Evolutionary conservation across 2,888 invertebrate species (phyloP).

Genomic region (Gastracanthus pulcherrimus): DNA sequence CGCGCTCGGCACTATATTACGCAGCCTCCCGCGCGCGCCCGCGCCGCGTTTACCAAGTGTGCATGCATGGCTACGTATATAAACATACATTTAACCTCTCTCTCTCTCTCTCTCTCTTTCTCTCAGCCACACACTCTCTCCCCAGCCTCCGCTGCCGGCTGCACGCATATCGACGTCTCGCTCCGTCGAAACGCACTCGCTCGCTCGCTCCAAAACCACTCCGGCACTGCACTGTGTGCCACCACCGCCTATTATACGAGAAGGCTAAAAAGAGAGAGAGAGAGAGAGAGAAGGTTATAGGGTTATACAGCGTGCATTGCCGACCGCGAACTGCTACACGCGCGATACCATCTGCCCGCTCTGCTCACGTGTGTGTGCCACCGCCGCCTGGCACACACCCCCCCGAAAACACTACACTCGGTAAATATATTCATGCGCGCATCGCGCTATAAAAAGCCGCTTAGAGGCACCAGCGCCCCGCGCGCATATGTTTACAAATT

Average conservation of each 20-base stretch:
- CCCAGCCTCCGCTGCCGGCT: too few relatives aligned
- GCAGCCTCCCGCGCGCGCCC: too few relatives aligned
- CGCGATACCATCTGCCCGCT: conserved; percentile 59
- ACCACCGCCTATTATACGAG: conserved; percentile 33
- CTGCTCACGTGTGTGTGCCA: neutral
- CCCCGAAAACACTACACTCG: conserved; percentile 59
- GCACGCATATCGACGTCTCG: neutral
- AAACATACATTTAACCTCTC: too few relatives aligned
- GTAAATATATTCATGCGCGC: conserved; percentile 65
- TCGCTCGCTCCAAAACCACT: neutral
- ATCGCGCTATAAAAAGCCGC: conserved; percentile 63
- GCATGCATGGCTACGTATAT: too few relatives aligned
- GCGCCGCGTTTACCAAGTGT: too few relatives aligned
- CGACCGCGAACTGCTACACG: conserved; percentile 60
- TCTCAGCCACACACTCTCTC: too few relatives aligned
- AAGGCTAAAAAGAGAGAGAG: conserved; percentile 6
- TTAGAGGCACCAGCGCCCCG: too few relatives aligned
- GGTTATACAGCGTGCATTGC: conserved; percentile 20
- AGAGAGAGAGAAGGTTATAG: neutral
- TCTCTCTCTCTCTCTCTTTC: too few relatives aligned
- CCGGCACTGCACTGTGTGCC: neutral
- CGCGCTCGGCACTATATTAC: neutral
- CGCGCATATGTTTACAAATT: conserved; percentile 49
- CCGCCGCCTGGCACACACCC: conserved; percentile 53
- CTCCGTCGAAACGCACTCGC: neutral